These are phyloP conservation scores for Andricus grossulariae DNA, from an alignment of 1,140 invertebrate species.

Conservation along the genomic window DNA sequence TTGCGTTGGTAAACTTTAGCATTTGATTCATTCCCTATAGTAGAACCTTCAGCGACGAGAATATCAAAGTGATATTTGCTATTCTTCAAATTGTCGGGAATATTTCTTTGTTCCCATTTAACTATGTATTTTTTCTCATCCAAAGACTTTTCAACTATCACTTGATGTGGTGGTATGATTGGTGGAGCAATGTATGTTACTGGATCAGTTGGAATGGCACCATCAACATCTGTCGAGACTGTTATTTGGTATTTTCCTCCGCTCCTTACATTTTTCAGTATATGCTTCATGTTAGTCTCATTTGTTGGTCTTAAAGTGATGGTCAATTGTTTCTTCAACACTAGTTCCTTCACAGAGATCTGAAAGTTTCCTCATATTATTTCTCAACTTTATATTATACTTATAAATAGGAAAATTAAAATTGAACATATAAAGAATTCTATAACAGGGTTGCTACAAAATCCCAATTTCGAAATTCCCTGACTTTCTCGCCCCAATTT, in stretches of 20 bases:
- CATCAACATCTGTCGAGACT: constrained; percentile 76
- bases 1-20: constrained; percentile 73
- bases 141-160: constrained; percentile 76
- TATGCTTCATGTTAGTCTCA: constrained; percentile 74
- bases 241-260: constrained; percentile 81
- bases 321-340: constrained; percentile 68
- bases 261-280: constrained; percentile 77
- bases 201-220: constrained; percentile 71
- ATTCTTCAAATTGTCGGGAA: constrained; percentile 50
- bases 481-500: too few relatives aligned
- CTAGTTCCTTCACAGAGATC: constrained; percentile 78
- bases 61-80: constrained; percentile 80
- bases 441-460: too few relatives aligned
- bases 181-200: constrained; percentile 77
- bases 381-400: too few relatives aligned
- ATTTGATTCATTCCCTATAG: constrained; percentile 74
- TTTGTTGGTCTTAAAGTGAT: constrained; percentile 73
- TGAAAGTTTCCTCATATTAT: constrained; percentile 56
- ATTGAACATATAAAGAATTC: too few relatives aligned
- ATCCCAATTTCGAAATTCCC: too few relatives aligned
- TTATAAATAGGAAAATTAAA: too few relatives aligned
- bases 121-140: constrained; percentile 79
- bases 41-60: constrained; percentile 77
- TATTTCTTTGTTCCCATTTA: constrained; percentile 77
- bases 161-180: constrained; percentile 80